A percentile compares a stretch with the other conserved stretches of the same genome.
Evolutionary conservation across 2,888 invertebrate genomes (phyloP).

Genomic region (Saturnia pavonia): DNA sequence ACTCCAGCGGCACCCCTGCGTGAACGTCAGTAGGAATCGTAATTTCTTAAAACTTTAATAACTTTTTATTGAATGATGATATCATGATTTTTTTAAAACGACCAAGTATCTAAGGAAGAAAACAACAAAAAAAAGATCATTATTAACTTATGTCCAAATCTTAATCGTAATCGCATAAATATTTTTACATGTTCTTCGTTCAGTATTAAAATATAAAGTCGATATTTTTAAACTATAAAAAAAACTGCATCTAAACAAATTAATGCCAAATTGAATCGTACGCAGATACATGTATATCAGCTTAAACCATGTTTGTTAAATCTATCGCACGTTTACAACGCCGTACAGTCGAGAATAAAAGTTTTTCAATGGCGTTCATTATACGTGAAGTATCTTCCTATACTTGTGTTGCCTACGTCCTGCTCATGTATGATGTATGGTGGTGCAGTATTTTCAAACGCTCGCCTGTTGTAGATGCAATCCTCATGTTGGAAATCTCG

Average conservation of each 20-base stretch:
- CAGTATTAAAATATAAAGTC: too few relatives aligned
- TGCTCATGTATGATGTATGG: not conserved
- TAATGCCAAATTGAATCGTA: not conserved
- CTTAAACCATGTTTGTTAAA: conserved; percentile 7
- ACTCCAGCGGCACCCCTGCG: too few relatives aligned
- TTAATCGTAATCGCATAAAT: too few relatives aligned
- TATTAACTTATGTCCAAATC: too few relatives aligned
- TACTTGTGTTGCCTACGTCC: not conserved
- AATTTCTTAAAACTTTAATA: too few relatives aligned
- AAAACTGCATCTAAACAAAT: not conserved
- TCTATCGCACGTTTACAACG: conserved; percentile 1
- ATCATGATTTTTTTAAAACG: too few relatives aligned
- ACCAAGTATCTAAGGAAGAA: too few relatives aligned
- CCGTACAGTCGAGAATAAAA: conserved; percentile 1
- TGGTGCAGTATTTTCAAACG: not conserved
- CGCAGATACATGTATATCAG: conserved; percentile 4
- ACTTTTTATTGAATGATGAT: too few relatives aligned
- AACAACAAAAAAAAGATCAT: too few relatives aligned
- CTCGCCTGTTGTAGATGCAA: not conserved
- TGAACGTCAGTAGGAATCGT: too few relatives aligned
- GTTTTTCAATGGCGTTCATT: too few relatives aligned
- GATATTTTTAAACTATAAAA: not conserved
- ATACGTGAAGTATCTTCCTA: not conserved
- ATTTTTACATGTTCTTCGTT: too few relatives aligned
- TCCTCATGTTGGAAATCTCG: not conserved